Base-by-base conservation (phyloP, 2,113 vertebrate species). In the Prinia subflava region DNA sequence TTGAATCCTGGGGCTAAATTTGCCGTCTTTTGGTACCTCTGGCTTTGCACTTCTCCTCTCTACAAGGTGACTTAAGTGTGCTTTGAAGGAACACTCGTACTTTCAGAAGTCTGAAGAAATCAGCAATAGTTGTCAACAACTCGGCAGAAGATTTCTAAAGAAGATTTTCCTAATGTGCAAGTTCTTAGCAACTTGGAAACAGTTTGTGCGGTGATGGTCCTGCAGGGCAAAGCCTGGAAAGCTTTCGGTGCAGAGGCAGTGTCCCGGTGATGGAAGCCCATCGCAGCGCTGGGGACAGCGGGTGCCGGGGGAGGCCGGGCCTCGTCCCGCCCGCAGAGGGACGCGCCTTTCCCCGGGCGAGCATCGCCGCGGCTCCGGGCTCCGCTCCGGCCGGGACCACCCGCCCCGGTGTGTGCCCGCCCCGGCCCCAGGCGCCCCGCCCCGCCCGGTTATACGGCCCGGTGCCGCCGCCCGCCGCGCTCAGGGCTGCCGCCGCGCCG, bases 181-280 rank as follows among this genome's bases (percentile, higher is more conserved):
- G 20, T 59, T 25, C 7, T 46, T 27, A n/a, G 39, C 17, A 22
- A 37, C 42, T 71, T 22, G 19, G n/a, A 1, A 25, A 9, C 15
- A 20, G 13, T 33, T 41, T 25, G 44, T 12, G 37, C 27, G 5
- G 31, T 10, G n/a, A 31, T 30, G 9, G 20, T 12, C 42, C 31
- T 3, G 57, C 74, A 13, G 18, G 37, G 59, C 62, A 27, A 56
- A 63, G 10, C 24, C 37, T 12, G 33, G 21, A 7, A 35, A 33
- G 1, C 23, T 24, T 37, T 46, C 46, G 4, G 23, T 2, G 47
- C 19, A 2, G 10, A 21, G 1, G 52, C 7, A 6, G 12, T 8
- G 33, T 46, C 12, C 13, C 16, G 1, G 14, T 0, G 68, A 19
- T 1, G 49, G 49, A 4, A 47, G 20, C 31, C 23, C 41, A 4